Evolutionary conservation across 2,113 vertebrate genomes (phyloP).

Genomic region (Notiomystis cincta): DNA sequence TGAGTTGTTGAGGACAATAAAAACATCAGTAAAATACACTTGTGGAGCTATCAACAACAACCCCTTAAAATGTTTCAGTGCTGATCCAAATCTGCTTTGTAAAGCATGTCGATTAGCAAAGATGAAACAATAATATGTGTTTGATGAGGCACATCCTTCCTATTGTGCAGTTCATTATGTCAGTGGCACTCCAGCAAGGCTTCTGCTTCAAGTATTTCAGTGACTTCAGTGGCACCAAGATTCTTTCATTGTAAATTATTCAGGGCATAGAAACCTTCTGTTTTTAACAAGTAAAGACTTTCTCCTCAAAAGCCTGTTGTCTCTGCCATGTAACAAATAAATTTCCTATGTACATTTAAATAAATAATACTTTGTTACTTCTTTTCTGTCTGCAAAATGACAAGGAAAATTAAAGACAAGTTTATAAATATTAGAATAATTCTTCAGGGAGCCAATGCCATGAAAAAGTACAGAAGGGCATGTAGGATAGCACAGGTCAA

Average conservation of each 20-base stretch:
- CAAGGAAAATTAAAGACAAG: not conserved
- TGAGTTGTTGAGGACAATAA: not conserved
- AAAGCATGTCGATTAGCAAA: not conserved
- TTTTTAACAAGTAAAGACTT: not conserved
- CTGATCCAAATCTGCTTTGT: not conserved
- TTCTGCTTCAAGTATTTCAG: not conserved
- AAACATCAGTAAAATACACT: not conserved
- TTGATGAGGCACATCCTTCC: conserved; percentile 18
- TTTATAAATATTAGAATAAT: conserved; percentile 11
- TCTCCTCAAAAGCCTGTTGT: conserved; percentile 4
- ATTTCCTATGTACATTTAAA: not conserved
- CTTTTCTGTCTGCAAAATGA: not conserved
- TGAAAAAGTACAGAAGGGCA: conserved; percentile 42
- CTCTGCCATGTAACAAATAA: not conserved
- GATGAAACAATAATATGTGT: not conserved
- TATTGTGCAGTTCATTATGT: not conserved
- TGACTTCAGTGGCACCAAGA: not conserved
- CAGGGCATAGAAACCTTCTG: not conserved
- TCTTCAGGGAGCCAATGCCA: not conserved
- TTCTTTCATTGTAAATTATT: conserved; percentile 33
- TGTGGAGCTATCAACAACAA: not conserved
- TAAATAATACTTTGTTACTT: not conserved
- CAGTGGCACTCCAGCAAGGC: not conserved
- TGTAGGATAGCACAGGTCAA: conserved; percentile 47
- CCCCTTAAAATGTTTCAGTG: not conserved